Conservation (phyloP, 2,113 vertebrate genomes). For the Labeo catla region DNA sequence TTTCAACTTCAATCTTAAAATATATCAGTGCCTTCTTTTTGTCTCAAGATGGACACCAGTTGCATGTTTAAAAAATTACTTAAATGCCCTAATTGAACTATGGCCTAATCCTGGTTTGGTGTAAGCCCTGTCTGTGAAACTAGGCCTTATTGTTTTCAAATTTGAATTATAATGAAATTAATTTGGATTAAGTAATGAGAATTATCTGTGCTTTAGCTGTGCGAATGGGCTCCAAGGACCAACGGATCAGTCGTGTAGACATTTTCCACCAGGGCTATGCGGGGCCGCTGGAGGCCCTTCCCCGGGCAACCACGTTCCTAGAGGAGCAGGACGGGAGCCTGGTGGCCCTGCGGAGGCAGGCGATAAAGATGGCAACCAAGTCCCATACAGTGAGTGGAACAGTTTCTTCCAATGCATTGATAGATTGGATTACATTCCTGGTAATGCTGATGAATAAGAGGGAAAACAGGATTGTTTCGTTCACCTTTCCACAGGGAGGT, state of each 20-base stretch:
- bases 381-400: constrained; percentile 66
- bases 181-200: neutral
- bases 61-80: too few species aligned
- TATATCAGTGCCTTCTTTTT: too few species aligned
- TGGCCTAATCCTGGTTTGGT: too few species aligned
- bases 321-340: constrained; percentile 79
- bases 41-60: too few species aligned
- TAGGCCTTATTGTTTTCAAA: neutral
- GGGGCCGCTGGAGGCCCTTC: constrained; percentile 68
- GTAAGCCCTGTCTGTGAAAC: too few species aligned
- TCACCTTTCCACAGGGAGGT: constrained; percentile 74
- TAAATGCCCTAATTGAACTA: too few species aligned
- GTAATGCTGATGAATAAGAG: neutral
- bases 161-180: neutral
- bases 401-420: neutral
- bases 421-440: neutral
- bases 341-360: constrained; percentile 71
- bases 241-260: constrained; percentile 78
- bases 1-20: too few species aligned
- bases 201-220: constrained; percentile 64
- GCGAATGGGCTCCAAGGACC: constrained; percentile 79
- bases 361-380: constrained; percentile 70
- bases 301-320: constrained; percentile 71
- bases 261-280: constrained; percentile 81
- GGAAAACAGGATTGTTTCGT: neutral